These are phyloP conservation scores for Agriopis marginaria DNA, from an alignment of 2,888 invertebrate species.

Conservation along the genomic window DNA sequence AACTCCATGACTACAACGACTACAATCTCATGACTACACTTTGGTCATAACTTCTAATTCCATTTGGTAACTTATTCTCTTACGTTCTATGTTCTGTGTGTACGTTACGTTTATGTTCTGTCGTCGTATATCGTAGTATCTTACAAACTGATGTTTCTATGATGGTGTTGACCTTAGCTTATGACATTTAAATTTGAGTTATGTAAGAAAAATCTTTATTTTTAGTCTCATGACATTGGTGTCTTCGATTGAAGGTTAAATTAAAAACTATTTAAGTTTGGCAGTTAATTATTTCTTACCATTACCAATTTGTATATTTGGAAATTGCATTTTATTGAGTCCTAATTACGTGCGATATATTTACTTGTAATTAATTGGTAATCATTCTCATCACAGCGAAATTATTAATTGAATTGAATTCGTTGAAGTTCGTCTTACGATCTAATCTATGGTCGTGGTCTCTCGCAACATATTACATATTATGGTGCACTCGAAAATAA, in stretches of 20 bases:
- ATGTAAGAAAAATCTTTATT: constrained; percentile 12
- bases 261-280: constrained; percentile 3
- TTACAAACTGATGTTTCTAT: neutral
- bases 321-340: no score
- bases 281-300: neutral
- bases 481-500: neutral
- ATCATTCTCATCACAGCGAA: no score
- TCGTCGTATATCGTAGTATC: neutral
- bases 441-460: no score
- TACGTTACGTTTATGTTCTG: no score
- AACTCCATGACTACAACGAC: no score
- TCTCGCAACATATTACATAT: no score
- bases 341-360: no score
- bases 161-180: constrained; percentile 21
- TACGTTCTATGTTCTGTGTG: no score
- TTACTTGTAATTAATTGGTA: no score
- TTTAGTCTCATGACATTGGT: constrained; percentile 23
- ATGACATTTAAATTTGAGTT: constrained; percentile 15
- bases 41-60: neutral
- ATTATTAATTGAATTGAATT: no score
- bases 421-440: no score
- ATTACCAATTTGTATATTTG: no score
- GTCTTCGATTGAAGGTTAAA: constrained; percentile 7
- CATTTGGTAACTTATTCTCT: neutral
- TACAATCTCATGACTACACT: neutral